Base-by-base conservation (phyloP, 37 sponge, comb jelly and placozoan species). In the Diacarnus erythraeanus region DNA sequence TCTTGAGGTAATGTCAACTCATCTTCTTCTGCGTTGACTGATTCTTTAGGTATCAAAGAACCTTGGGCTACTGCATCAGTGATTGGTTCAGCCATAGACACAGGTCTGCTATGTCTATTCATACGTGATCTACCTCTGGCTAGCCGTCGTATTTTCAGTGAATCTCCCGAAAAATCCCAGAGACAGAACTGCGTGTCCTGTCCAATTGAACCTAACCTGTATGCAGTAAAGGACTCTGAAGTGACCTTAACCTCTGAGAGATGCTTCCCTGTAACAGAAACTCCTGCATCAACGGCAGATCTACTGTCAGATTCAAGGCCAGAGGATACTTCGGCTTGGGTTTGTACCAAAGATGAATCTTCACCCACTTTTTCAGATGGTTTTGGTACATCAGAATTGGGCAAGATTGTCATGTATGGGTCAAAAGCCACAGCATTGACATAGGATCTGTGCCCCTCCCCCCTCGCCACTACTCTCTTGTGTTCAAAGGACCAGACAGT, bases 371-470 rank as follows among this genome's bases (percentile, higher is more conserved):
- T 71, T n/a, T 38, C 71, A 3, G 37, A 29, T 29, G 4, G 38
- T 33, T 29, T 35, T 5, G 71, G 35, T 4, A 6, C 25, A 31
- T 57, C 25, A 36, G 51, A 42, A 35, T 59, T 72, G 9, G 87
- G 80, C 22, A 80, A 22, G 0, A 42, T 17, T 0, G 74, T 78
- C 47, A 76, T 88, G 76, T 83, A 83, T 2, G 96, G 94, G 73
- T 98, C 99, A 78, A 98, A 98, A 27, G 89, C 75, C 15, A 98
- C 92, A 64, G 85, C 90, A 64, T 77, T 91, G 22, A 98, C 90
- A 80, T 93, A 98, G 15, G 96, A 96, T 37, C 75, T 78, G 82
- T 98, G 99, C 21, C 97, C 99, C 40, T 92, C 90, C 1, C 97
- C 92, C 22, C 95, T 81, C 1, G 90, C 85, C 0, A 91, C 87